phyloP scores from a whole-genome alignment of 2,888 invertebrate species.

The Scaeva pyrastri region DNA sequence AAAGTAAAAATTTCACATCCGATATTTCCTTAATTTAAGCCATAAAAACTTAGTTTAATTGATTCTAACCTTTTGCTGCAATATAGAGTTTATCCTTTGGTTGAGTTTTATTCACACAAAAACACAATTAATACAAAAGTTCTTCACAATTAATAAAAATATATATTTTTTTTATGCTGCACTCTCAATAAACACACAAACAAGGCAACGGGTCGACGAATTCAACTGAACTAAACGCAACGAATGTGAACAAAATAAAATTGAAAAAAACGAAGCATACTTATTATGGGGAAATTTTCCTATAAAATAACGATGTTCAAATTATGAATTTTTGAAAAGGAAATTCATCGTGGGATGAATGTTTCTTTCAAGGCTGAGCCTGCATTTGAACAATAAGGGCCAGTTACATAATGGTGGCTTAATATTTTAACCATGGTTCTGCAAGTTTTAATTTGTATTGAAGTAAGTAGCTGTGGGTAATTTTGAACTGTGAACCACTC shows the following conservation, averaged over 20 bases:
- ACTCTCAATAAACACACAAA: slow-evolving; percentile 47
- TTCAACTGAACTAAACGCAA: slow-evolving; percentile 52
- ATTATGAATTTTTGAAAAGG: slow-evolving; percentile 19
- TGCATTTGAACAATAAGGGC: neutral
- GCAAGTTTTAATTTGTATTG: too few species aligned
- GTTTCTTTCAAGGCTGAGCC: neutral
- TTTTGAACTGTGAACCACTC: too few species aligned
- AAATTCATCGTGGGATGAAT: slow-evolving; percentile 27
- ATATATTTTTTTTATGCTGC: slow-evolving; percentile 38
- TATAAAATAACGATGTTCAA: slow-evolving; percentile 58
- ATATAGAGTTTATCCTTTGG: slow-evolving; percentile 30
- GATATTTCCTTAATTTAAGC: neutral
- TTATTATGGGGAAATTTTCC: slow-evolving; percentile 54
- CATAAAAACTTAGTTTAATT: neutral
- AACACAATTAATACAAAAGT: slow-evolving; percentile 4
- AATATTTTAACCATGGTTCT: too few species aligned
- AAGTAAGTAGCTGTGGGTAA: too few species aligned
- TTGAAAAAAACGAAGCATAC: slow-evolving; percentile 48
- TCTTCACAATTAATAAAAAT: slow-evolving; percentile 17
- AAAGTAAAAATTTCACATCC: neutral
- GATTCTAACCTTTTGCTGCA: slow-evolving; percentile 52
- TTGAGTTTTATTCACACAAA: slow-evolving; percentile 24
- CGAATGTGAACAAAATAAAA: slow-evolving; percentile 55
- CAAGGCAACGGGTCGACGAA: slow-evolving; percentile 61
- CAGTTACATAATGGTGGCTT: too few species aligned